Conservation (phyloP, 53 echinoderm and acorn worm genomes). For the Luidia sarsii region DNA sequence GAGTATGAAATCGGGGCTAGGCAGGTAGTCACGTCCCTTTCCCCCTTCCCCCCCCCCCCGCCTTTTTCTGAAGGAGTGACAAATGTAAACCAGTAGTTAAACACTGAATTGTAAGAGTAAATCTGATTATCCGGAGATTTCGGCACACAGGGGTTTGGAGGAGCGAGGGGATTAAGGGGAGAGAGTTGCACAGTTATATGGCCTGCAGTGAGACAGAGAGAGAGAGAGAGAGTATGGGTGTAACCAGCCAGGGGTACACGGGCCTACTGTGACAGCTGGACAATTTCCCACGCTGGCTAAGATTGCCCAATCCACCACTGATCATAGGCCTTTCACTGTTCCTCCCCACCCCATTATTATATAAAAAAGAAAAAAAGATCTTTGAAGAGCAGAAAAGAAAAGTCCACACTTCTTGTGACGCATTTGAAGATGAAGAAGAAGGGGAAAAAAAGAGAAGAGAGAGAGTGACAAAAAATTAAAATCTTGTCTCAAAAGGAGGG, state of each 20-base stretch:
- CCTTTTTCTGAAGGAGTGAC: conserved; percentile 10
- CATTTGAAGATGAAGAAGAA: neutral
- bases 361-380: neutral
- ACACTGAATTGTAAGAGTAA: conserved; percentile 42
- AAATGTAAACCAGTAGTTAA: conserved; percentile 46
- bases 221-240: too few relatives aligned
- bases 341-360: too few relatives aligned
- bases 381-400: neutral
- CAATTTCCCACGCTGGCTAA: conserved; percentile 31
- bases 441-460: neutral
- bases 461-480: neutral
- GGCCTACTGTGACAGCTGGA: too few relatives aligned
- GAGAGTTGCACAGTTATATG: conserved; percentile 25
- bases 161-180: too few relatives aligned
- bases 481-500: too few relatives aligned
- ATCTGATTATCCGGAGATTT: conserved; percentile 44
- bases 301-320: too few relatives aligned
- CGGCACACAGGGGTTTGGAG: conserved; percentile 10
- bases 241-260: too few relatives aligned
- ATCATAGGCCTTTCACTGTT: neutral
- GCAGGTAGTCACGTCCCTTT: neutral
- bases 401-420: too few relatives aligned
- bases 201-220: neutral
- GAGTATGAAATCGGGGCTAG: neutral
- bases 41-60: neutral